phyloP scores from a whole-genome alignment of 2,797 vertebrate species.

The Myripristis jacobus region DNA sequence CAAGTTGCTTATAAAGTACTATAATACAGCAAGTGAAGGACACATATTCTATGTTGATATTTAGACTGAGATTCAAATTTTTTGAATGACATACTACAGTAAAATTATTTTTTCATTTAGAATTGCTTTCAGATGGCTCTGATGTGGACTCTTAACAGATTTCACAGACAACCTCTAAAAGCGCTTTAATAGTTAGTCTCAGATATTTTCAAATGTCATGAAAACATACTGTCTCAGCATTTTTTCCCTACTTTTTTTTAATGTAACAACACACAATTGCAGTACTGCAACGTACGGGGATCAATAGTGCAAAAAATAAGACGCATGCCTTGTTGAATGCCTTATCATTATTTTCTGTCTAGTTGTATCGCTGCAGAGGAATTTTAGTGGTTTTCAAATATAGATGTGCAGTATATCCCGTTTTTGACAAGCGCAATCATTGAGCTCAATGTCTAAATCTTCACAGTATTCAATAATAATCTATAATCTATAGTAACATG shows the following conservation, averaged over 20 bases:
- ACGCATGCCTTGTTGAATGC: too few relatives aligned
- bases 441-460: constrained; percentile 23
- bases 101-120: constrained; percentile 10
- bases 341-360: not conserved
- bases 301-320: not conserved
- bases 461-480: constrained; percentile 15
- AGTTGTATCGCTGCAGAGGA: not conserved
- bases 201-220: constrained; percentile 62
- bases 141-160: constrained; percentile 38
- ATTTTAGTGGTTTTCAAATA: not conserved
- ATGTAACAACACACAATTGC: constrained; percentile 31
- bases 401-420: not conserved
- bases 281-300: not conserved
- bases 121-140: constrained; percentile 30
- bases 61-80: not conserved
- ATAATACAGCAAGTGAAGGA: not conserved
- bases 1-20: not conserved
- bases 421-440: not conserved
- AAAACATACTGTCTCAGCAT: constrained; percentile 21
- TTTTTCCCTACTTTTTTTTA: constrained; percentile 18
- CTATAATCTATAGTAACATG: constrained; percentile 5
- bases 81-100: constrained; percentile 9
- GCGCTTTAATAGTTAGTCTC: constrained; percentile 54
- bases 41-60: not conserved
- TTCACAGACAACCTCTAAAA: constrained; percentile 35